A percentile compares a stretch with the other conserved stretches of the same genome.
Evolutionary conservation across 2,113 vertebrate genomes (phyloP).

Genomic region (Nothobranchius furzeri): DNA sequence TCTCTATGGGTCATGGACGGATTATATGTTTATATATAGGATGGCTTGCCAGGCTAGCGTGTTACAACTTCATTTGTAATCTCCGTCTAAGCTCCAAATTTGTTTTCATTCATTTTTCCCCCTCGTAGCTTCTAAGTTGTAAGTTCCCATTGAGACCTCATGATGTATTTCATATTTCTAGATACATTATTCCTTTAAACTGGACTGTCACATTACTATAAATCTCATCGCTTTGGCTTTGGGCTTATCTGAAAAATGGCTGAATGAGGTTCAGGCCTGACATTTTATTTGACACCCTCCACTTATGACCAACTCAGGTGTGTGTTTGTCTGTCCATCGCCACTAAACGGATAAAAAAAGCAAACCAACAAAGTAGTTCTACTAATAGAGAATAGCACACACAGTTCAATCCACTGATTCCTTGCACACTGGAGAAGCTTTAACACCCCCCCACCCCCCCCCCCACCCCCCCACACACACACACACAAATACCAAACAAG

Average conservation of each 20-base stretch:
- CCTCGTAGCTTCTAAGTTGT: too few relatives aligned
- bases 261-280: neutral
- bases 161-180: too few relatives aligned
- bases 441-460: too few relatives aligned
- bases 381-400: neutral
- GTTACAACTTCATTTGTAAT: too few relatives aligned
- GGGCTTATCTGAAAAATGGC: neutral
- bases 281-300: neutral
- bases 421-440: neutral
- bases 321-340: neutral
- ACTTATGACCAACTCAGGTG: neutral
- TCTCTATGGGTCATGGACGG: too few relatives aligned
- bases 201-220: neutral
- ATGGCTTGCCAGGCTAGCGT: too few relatives aligned
- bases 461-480: too few relatives aligned
- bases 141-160: too few relatives aligned
- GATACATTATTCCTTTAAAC: neutral
- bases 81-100: too few relatives aligned
- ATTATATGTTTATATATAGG: too few relatives aligned
- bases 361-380: neutral
- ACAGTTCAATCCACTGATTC: neutral
- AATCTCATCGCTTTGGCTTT: neutral
- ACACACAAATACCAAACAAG: too few relatives aligned
- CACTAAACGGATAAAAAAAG: neutral
- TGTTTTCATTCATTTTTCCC: too few relatives aligned